Conservation (phyloP, 2,797 vertebrate species). For the Chrysocyon brachyurus region DNA sequence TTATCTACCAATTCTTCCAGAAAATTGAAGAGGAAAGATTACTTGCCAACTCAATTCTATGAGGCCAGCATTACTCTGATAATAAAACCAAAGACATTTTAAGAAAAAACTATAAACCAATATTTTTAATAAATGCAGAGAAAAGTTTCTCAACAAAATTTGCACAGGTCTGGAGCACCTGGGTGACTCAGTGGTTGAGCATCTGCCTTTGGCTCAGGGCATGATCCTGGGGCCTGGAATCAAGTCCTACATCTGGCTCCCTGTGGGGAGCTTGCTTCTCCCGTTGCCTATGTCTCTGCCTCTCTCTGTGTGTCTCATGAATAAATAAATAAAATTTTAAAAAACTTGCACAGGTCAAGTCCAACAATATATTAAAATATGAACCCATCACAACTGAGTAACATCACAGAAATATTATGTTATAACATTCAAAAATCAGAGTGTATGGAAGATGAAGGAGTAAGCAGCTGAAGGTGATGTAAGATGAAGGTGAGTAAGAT, state of each 20-base stretch:
- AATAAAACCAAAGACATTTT: not conserved
- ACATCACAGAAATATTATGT: not conserved
- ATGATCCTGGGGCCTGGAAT: too few species aligned
- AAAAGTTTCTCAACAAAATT: not conserved
- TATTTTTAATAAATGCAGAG: not conserved
- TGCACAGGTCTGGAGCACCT: not conserved
- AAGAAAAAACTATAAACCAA: not conserved
- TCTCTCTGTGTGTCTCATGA: too few species aligned
- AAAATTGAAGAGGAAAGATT: not conserved
- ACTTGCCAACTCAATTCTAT: not conserved
- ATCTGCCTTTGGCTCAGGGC: too few species aligned
- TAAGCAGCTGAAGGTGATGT: too few species aligned
- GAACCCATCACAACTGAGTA: not conserved
- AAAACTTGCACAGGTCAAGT: not conserved
- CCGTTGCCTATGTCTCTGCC: too few species aligned
- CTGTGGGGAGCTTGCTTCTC: too few species aligned
- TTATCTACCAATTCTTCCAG: not conserved
- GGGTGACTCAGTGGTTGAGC: too few species aligned
- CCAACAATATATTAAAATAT: not conserved
- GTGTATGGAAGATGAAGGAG: not conserved
- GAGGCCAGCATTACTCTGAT: not conserved
- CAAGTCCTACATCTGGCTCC: too few species aligned
- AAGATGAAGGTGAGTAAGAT: too few species aligned
- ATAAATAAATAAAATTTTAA: too few species aligned
- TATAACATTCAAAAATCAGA: not conserved